Conservation (phyloP, 2,888 invertebrate species). For the Poecilobothrus nobilitatus region DNA sequence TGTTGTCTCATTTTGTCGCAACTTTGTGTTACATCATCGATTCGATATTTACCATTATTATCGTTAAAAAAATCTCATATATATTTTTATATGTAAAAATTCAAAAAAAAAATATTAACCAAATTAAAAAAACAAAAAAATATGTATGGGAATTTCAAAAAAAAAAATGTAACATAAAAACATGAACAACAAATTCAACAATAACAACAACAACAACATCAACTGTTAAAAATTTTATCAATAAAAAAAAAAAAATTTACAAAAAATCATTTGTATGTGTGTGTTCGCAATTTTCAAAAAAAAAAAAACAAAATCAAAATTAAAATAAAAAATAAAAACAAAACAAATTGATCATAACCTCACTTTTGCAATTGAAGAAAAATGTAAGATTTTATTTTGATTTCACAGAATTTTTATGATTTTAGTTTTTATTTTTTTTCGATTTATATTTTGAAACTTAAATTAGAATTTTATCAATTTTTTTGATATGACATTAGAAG, state of each 20-base stretch:
- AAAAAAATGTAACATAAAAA: background rate
- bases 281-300: too few relatives aligned
- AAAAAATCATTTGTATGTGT: background rate
- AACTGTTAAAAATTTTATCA: slow-evolving; percentile 8
- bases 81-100: too few relatives aligned
- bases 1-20: slow-evolving; percentile 15
- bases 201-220: slow-evolving; percentile 12
- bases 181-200: background rate
- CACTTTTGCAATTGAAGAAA: slow-evolving; percentile 1
- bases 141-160: background rate
- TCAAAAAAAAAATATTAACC: background rate
- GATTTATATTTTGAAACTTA: too few relatives aligned
- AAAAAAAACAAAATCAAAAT: too few relatives aligned
- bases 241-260: background rate
- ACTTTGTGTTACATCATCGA: slow-evolving; percentile 10
- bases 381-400: background rate
- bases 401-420: too few relatives aligned
- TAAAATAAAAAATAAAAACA: background rate
- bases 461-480: too few relatives aligned
- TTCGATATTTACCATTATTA: background rate
- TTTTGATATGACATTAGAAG: too few relatives aligned
- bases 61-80: too few relatives aligned
- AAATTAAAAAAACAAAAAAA: too few relatives aligned
- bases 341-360: background rate
- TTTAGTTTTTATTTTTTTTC: too few relatives aligned